Evolutionary conservation across 2,888 invertebrate genomes (phyloP).

Genomic region (Amphimallon solstitiale): DNA sequence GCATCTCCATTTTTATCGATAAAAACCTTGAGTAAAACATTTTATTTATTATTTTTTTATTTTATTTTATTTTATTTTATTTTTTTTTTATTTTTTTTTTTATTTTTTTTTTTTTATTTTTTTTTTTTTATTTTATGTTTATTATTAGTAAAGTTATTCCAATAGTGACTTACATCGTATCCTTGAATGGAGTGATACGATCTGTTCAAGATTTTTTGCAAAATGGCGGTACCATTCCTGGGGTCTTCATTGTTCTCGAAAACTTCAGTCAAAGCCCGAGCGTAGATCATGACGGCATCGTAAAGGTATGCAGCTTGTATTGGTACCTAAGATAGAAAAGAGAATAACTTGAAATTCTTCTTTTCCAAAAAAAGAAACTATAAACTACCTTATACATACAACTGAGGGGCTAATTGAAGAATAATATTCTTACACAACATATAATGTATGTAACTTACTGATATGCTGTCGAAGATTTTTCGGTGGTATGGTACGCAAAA

Average conservation of each 20-base stretch:
- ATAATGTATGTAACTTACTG: conserved; percentile 67
- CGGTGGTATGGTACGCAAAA: conserved; percentile 84
- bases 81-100: too few species aligned
- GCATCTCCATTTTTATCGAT: conserved; percentile 91
- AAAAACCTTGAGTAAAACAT: conserved; percentile 69
- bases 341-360: too few species aligned
- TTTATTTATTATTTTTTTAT: too few species aligned
- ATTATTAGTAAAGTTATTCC: too few species aligned
- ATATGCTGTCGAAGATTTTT: conserved; percentile 76
- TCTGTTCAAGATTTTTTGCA: conserved; percentile 79
- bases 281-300: conserved; percentile 89
- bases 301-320: conserved; percentile 87
- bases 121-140: too few species aligned
- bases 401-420: too few species aligned
- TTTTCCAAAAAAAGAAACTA: too few species aligned
- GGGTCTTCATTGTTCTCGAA: conserved; percentile 74
- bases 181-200: conserved; percentile 83
- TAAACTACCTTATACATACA: too few species aligned
- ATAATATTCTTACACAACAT: too few species aligned
- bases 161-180: conserved; percentile 72
- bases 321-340: conserved; percentile 69
- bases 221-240: conserved; percentile 79
- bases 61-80: too few species aligned
- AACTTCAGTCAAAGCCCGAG: conserved; percentile 80
- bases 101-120: too few species aligned